A percentile compares a stretch with the other conserved stretches of the same genome.
phyloP scores from a whole-genome alignment of 1,140 invertebrate species.

The Melipona quadrifasciata region DNA sequence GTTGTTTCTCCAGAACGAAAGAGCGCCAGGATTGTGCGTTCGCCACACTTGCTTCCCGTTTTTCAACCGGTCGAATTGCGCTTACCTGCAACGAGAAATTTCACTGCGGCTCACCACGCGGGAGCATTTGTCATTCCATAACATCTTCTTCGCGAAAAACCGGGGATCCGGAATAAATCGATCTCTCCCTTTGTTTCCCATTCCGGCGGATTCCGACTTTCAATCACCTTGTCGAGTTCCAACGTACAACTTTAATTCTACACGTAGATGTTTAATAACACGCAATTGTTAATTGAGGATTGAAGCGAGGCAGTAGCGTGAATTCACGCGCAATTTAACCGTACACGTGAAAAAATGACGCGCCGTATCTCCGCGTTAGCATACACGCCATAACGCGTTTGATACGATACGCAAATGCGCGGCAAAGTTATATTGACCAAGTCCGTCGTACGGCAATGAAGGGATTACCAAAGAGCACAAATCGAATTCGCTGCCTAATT shows the following conservation, averaged over 20 bases:
- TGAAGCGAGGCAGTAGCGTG: no score
- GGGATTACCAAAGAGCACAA: conserved; percentile 60
- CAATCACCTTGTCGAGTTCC: no score
- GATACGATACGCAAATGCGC: conserved; percentile 45
- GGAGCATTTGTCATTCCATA: conserved; percentile 3
- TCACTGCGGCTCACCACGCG: neutral
- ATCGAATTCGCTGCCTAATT: conserved; percentile 64
- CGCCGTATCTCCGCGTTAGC: neutral
- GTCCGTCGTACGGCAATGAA: conserved; percentile 61
- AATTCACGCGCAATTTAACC: neutral
- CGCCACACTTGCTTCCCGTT: neutral
- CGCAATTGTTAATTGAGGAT: neutral
- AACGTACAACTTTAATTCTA: no score
- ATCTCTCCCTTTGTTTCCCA: neutral
- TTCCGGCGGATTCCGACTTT: no score
- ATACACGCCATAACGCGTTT: neutral
- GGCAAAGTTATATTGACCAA: conserved; percentile 61
- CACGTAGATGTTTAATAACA: neutral
- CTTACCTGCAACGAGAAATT: conserved; percentile 5
- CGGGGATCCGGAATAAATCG: neutral
- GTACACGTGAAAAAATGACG: neutral
- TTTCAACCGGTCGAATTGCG: neutral
- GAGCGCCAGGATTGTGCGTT: neutral
- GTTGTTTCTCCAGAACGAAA: conserved; percentile 13
- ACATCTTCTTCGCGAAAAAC: neutral